These are phyloP conservation scores for Drosophila kuntzei DNA, from an alignment of 2,888 invertebrate genomes.

Conservation along the genomic window DNA sequence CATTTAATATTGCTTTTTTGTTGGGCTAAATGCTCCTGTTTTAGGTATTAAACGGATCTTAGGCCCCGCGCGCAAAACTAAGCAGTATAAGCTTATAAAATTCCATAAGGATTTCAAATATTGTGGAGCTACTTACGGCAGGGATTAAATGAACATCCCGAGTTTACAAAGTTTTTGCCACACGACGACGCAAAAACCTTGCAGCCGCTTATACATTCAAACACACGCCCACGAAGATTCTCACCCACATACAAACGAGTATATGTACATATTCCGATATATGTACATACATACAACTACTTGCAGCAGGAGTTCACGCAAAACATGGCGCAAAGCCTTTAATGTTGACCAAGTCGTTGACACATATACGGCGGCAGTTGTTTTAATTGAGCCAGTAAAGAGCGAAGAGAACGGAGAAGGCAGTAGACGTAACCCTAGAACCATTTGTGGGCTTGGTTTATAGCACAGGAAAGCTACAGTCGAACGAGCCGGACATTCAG, in stretches of 20 bases:
- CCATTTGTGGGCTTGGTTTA: background rate
- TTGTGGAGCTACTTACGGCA: slow-evolving; percentile 70
- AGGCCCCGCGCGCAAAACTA: slow-evolving; percentile 1
- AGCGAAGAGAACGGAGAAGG: background rate
- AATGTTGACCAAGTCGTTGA: slow-evolving; percentile 82
- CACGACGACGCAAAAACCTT: slow-evolving; percentile 13
- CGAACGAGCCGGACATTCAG: background rate
- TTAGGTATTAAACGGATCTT: slow-evolving; percentile 32
- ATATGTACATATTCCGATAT: background rate
- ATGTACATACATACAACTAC: background rate
- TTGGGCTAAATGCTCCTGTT: slow-evolving; percentile 5
- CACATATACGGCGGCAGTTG: slow-evolving; percentile 70
- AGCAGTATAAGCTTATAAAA: slow-evolving; percentile 72
- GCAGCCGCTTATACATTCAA: background rate
- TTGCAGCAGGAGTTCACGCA: slow-evolving; percentile 40
- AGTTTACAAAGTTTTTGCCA: slow-evolving; percentile 64
- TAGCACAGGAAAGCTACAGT: background rate
- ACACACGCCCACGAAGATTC: background rate
- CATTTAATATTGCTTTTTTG: slow-evolving; percentile 40
- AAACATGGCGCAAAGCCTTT: slow-evolving; percentile 64
- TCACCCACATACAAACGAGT: background rate
- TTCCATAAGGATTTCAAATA: slow-evolving; percentile 71
- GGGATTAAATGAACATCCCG: slow-evolving; percentile 72
- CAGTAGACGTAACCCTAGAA: background rate
- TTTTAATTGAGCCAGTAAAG: slow-evolving; percentile 37